Percentiles rank a stretch among this genome's conserved stretches.
phyloP scores from a whole-genome alignment of 2,113 vertebrate species.

The Empidonax traillii region DNA sequence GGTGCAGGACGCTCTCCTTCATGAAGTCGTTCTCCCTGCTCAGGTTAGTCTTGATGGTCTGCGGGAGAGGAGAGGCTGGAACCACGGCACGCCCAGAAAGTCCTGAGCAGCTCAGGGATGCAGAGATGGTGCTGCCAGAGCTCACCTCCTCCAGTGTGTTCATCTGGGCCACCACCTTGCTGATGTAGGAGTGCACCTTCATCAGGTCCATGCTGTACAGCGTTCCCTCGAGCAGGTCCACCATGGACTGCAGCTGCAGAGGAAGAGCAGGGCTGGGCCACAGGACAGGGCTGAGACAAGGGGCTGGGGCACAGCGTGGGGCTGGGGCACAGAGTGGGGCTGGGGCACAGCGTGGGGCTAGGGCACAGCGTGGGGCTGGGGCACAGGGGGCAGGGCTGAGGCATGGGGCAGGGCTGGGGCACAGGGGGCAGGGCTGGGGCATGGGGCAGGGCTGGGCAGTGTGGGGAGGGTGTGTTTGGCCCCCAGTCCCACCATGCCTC shows the following conservation, averaged over 20 bases:
- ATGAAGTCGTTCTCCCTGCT: constrained; percentile 92
- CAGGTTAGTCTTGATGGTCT: constrained; percentile 95
- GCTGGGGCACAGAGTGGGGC: background rate
- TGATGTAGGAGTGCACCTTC: constrained; percentile 95
- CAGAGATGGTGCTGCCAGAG: rapidly evolving
- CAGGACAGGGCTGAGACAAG: background rate
- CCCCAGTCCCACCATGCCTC: rapidly evolving
- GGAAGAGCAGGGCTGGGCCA: background rate
- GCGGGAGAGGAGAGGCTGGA: background rate
- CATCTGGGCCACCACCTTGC: constrained; percentile 92
- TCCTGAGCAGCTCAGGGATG: too few relatives aligned
- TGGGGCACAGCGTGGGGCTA: background rate
- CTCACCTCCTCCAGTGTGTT: constrained; percentile 92
- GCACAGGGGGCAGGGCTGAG: background rate
- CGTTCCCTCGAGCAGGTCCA: constrained; percentile 92
- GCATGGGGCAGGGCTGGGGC: background rate
- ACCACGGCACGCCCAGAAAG: rapidly evolving
- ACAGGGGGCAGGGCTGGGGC: background rate
- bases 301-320: background rate
- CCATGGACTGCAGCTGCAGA: constrained; percentile 91
- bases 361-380: background rate
- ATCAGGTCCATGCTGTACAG: constrained; percentile 96
- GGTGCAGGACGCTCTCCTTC: constrained; percentile 85
- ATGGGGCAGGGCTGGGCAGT: rapidly evolving
- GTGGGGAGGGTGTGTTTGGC: background rate